These are phyloP conservation scores for Rhabdomys dilectus DNA, from an alignment of 2,113 vertebrate species.

Conservation along the genomic window DNA sequence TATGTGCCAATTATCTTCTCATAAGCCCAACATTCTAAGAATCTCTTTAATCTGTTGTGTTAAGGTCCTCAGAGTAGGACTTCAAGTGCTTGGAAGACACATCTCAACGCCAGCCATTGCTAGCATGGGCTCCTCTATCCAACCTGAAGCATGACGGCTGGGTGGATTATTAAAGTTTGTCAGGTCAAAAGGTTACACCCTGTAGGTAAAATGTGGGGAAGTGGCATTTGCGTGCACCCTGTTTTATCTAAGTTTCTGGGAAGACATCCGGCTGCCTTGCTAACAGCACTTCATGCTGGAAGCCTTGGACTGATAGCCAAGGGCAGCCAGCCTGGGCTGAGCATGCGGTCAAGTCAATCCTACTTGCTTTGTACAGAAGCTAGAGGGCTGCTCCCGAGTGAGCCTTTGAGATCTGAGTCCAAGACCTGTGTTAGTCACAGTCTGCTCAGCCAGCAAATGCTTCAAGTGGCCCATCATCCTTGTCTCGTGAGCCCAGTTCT, in stretches of 20 bases:
- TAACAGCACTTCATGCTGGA: not conserved
- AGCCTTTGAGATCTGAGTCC: not conserved
- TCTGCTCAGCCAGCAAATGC: not conserved
- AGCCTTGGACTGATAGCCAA: not conserved
- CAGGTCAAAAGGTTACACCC: not conserved
- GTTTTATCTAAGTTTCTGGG: not conserved
- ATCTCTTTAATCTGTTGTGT: not conserved
- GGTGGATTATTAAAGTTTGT: not conserved
- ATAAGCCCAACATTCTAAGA: not conserved
- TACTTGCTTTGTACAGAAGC: fast-evolving
- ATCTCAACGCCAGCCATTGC: fast-evolving
- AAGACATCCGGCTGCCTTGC: not conserved
- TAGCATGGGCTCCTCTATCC: not conserved
- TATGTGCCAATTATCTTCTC: not conserved
- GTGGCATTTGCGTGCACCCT: too few relatives aligned
- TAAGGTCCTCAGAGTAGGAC: not conserved
- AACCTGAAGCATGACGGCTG: not conserved
- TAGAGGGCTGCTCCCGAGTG: fast-evolving
- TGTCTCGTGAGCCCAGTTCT: not conserved
- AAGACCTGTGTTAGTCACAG: not conserved
- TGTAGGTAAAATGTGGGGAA: not conserved
- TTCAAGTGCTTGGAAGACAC: not conserved
- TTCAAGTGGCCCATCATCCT: not conserved
- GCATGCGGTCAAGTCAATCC: not conserved
- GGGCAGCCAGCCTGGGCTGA: not conserved